Base-by-base conservation (phyloP, 2,797 vertebrate genomes). In the Zenarchopterus dispar region DNA sequence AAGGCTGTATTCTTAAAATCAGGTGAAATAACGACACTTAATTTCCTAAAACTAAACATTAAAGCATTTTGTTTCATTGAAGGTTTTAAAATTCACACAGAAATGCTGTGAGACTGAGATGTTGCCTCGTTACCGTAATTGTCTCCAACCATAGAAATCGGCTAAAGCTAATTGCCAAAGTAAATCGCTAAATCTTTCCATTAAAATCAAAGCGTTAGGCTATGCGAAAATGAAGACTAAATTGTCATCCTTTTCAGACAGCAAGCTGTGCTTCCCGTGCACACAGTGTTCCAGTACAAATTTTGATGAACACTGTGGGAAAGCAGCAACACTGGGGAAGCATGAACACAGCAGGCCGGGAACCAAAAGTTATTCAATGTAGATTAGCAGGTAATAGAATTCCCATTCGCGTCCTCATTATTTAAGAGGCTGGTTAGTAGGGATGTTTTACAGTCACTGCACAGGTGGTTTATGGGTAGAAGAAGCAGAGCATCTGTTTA, bases 391-490 rank as follows among this genome's bases (percentile, higher is more conserved):
- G 65, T 81, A 81, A 82, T 77, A 73, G 70, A 88, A 82, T 85
- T 58, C 66, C 74, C 65, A 69, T 84, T 80, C 67, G 60, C 70
- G 70, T 77, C 79, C 75, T 85, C 70, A 67, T 88, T 80, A 84
- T 85, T 83, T 78, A 84, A 41, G 19, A 24, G 41, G 55, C 57
- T 64, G 54, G 67, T 66, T 76, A 39, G 63, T 55, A 62, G 55
- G 73, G 54, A 79, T 80, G 80, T 82, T 84, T 83, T 77, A 71
- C 81, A 79, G 70, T 73, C 60, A 31, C 63, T 66, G 75, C 71
- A 62, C 81, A 85, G 81, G 81, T 88, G 79, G 78, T 84, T 88
- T 75, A 83, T 77, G 73, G 72, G 72, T 71, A 74, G 65, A 77
- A 62, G 73, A 39, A 78, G 51, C 57, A 9, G 43, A 82, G 76